phyloP scores from a whole-genome alignment of 2,888 invertebrate genomes.

The Perizoma flavofasciatum region DNA sequence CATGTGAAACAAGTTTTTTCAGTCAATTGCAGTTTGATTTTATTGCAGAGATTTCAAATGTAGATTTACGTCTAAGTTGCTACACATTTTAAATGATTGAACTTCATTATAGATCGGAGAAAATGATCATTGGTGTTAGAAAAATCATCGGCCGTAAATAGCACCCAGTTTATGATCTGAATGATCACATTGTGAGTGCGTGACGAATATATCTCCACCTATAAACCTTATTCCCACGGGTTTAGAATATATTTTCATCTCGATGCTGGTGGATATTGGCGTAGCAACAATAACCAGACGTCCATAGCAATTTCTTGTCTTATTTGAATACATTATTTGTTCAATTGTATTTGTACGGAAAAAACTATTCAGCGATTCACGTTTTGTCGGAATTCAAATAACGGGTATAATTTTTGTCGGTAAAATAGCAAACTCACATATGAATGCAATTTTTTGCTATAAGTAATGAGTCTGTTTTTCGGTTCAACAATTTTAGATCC shows the following conservation, averaged over 20 bases:
- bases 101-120: background rate
- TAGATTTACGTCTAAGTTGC: too few species aligned
- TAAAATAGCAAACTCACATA: background rate
- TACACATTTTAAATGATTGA: background rate
- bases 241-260: constrained; percentile 12
- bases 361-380: constrained; percentile 31
- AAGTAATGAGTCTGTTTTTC: too few species aligned
- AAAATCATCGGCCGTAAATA: constrained; percentile 12
- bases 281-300: constrained; percentile 29
- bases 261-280: constrained; percentile 5
- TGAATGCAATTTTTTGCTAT: too few species aligned
- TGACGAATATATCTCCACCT: constrained; percentile 2
- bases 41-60: too few species aligned
- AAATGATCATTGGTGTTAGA: background rate
- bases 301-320: constrained; percentile 29
- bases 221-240: background rate
- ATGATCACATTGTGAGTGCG: constrained; percentile 6
- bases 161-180: constrained; percentile 16
- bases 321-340: constrained; percentile 39
- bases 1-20: too few species aligned
- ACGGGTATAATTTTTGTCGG: constrained; percentile 2
- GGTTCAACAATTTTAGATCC: too few species aligned
- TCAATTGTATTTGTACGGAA: constrained; percentile 31
- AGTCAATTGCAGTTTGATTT: too few species aligned
- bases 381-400: constrained; percentile 1